These are phyloP conservation scores for Neoarius graeffei DNA, from an alignment of 2,113 vertebrate genomes.

Conservation along the genomic window DNA sequence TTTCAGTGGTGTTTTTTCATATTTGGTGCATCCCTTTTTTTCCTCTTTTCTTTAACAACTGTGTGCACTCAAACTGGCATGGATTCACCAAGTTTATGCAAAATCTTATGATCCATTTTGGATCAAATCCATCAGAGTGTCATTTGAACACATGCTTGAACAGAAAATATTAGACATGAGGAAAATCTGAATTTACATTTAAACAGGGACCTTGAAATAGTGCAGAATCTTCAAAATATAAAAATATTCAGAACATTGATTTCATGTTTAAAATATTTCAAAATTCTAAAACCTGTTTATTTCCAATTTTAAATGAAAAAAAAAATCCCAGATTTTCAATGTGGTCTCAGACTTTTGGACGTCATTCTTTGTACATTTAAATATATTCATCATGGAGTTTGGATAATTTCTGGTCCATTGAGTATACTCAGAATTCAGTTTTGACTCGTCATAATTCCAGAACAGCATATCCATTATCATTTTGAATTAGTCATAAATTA, in stretches of 20 bases:
- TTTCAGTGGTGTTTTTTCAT: not conserved
- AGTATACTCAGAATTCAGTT: not conserved
- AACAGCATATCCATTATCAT: not conserved
- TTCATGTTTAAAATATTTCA: not conserved
- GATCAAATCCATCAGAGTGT: not conserved
- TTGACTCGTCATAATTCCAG: not conserved
- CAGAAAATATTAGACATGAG: not conserved
- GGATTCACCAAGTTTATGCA: not conserved
- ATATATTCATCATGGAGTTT: not conserved
- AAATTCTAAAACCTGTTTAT: not conserved
- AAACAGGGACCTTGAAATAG: not conserved
- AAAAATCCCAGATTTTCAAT: not conserved
- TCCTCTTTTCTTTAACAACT: not conserved
- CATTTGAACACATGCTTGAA: not conserved
- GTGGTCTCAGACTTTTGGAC: not conserved
- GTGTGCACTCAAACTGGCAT: not conserved
- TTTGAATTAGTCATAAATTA: not conserved
- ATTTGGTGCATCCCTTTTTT: not conserved
- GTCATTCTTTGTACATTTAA: not conserved
- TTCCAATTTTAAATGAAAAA: not conserved
- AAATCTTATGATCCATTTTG: not conserved
- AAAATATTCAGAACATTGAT: not conserved
- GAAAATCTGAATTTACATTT: not conserved
- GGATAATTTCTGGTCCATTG: not conserved
- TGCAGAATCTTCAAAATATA: not conserved